Evolutionary conservation across 2,113 vertebrate genomes (phyloP).

Genomic region (Petrocephalus microphthalmus): DNA sequence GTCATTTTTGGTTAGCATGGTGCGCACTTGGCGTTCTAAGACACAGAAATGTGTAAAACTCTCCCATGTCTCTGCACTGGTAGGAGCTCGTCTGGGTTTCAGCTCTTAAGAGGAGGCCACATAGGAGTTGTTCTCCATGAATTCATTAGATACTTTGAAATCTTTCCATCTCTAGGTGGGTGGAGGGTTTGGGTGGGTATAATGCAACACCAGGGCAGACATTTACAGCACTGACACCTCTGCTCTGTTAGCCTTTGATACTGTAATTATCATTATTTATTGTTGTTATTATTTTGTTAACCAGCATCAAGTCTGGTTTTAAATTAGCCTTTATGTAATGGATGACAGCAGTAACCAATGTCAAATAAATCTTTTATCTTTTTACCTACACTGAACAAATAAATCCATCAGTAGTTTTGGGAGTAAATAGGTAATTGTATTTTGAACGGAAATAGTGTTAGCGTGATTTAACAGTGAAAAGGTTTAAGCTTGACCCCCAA

Average conservation of each 20-base stretch:
- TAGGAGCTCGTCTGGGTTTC: neutral
- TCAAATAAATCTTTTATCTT: neutral
- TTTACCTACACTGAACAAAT: neutral
- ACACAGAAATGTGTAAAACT: neutral
- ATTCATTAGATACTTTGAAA: neutral
- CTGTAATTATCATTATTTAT: neutral
- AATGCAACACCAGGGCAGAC: neutral
- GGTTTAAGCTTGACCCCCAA: neutral
- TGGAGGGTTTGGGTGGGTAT: neutral
- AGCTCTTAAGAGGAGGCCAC: neutral
- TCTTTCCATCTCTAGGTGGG: neutral
- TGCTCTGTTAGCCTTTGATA: neutral
- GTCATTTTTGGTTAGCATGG: neutral
- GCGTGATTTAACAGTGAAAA: neutral
- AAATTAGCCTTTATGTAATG: conserved; percentile 9
- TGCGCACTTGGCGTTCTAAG: neutral
- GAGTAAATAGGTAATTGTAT: neutral
- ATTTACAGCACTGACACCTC: neutral
- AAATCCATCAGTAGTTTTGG: neutral
- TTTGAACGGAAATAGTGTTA: neutral
- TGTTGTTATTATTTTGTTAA: neutral
- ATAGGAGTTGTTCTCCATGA: neutral
- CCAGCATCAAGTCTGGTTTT: conserved; percentile 8
- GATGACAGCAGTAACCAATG: neutral
- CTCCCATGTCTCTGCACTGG: neutral